These are phyloP conservation scores for Rhea pennata DNA, from an alignment of 2,113 vertebrate species.

Conservation along the genomic window DNA sequence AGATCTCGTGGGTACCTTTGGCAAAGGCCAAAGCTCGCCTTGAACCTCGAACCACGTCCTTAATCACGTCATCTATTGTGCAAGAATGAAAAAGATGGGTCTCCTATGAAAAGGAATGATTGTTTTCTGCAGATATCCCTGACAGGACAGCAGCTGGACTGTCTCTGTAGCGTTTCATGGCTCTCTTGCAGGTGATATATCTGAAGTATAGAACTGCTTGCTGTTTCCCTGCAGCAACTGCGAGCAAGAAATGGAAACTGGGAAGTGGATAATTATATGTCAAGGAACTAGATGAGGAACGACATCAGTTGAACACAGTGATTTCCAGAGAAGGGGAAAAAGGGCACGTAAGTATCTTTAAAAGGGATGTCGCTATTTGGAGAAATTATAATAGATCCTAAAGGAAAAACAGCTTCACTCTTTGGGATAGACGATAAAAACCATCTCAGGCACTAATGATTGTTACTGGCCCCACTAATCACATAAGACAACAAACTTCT, in stretches of 20 bases:
- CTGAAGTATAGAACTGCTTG: neutral
- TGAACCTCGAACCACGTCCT: neutral
- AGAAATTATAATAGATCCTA: neutral
- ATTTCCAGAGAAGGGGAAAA: slow-evolving; percentile 10
- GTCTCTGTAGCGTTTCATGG: neutral
- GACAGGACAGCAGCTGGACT: neutral
- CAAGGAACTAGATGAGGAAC: neutral
- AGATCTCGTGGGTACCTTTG: neutral
- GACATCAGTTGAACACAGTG: neutral
- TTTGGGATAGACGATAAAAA: slow-evolving; percentile 25
- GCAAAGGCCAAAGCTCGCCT: neutral
- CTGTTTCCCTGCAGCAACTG: neutral
- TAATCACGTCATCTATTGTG: neutral
- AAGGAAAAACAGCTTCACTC: slow-evolving; percentile 25
- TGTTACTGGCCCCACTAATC: neutral
- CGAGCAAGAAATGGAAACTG: neutral
- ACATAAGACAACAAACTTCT: neutral
- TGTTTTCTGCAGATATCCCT: neutral
- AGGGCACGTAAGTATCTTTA: slow-evolving; percentile 15
- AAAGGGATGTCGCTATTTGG: slow-evolving; percentile 41
- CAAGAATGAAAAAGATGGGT: neutral
- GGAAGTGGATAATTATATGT: neutral
- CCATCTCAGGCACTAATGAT: neutral
- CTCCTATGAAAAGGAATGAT: neutral
- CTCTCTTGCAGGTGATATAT: neutral